A percentile compares a stretch with the other conserved stretches of the same genome.
Evolutionary conservation across 2,888 invertebrate genomes (phyloP).

Genomic region (Kryphioiulus occultus): DNA sequence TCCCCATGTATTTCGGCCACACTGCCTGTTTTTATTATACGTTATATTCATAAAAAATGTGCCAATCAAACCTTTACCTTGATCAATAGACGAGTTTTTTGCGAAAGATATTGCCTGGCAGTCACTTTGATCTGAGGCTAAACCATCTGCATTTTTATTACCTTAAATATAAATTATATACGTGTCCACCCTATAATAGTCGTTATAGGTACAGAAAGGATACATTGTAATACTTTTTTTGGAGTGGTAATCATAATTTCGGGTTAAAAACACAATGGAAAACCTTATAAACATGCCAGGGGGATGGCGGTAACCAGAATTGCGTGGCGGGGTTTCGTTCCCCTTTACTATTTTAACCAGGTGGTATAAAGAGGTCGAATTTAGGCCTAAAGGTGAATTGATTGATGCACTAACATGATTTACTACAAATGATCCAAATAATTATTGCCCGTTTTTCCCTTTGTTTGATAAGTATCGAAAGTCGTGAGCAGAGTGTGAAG

Average conservation of each 20-base stretch:
- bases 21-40: no score
- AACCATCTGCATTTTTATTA: constrained; percentile 39
- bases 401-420: constrained; percentile 30
- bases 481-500: constrained; percentile 29
- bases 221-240: constrained; percentile 29
- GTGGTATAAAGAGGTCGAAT: constrained; percentile 25
- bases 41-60: background rate
- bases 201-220: background rate
- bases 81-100: background rate
- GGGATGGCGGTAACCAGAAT: constrained; percentile 21
- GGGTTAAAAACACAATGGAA: constrained; percentile 1
- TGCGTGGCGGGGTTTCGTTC: background rate
- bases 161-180: constrained; percentile 24
- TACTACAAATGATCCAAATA: constrained; percentile 40
- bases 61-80: constrained; percentile 32
- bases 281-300: background rate
- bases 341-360: constrained; percentile 30
- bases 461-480: constrained; percentile 20
- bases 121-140: background rate
- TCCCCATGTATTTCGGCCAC: background rate
- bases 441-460: constrained; percentile 39
- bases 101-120: background rate
- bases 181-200: constrained; percentile 18
- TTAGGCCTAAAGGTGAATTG: constrained; percentile 36
- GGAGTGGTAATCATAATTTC: constrained; percentile 22